Percentiles rank a stretch among this genome's conserved stretches.
phyloP scores from a whole-genome alignment of 2,113 vertebrate genomes.

The Lagopus muta region DNA sequence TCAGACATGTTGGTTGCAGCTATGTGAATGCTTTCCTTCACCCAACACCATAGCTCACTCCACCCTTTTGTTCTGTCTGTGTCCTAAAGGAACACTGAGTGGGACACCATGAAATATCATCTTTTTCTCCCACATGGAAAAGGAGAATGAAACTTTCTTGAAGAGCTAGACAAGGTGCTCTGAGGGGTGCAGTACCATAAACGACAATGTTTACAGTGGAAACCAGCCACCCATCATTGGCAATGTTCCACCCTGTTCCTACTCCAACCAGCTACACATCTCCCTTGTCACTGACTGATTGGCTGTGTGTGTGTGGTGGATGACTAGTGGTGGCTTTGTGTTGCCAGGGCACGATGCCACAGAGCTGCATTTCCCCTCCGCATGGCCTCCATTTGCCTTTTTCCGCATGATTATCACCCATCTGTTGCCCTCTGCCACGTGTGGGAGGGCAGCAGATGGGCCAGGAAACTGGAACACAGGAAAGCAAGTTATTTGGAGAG shows the following conservation, averaged over 20 bases:
- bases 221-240: conserved; percentile 16
- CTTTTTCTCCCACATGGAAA: neutral
- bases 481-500: conserved; percentile 51
- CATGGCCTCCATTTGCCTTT: conserved; percentile 74
- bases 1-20: neutral
- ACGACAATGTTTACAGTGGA: conserved; percentile 41
- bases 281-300: conserved; percentile 57
- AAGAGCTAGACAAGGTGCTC: neutral
- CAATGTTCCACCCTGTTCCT: neutral
- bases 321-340: conserved; percentile 68
- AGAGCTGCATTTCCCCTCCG: conserved; percentile 64
- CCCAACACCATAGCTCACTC: neutral
- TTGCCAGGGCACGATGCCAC: conserved; percentile 69
- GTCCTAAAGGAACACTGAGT: neutral
- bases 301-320: conserved; percentile 8
- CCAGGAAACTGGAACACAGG: conserved; percentile 67
- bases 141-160: neutral
- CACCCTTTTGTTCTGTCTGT: neutral
- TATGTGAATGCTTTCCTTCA: neutral
- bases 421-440: conserved; percentile 74
- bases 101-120: neutral
- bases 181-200: neutral
- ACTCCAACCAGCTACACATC: conserved; percentile 43
- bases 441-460: conserved; percentile 74
- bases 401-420: conserved; percentile 73